Percentiles rank a stretch among this genome's conserved stretches.
Conservation (phyloP, 2,888 invertebrate genomes). For the Apamea anceps region DNA sequence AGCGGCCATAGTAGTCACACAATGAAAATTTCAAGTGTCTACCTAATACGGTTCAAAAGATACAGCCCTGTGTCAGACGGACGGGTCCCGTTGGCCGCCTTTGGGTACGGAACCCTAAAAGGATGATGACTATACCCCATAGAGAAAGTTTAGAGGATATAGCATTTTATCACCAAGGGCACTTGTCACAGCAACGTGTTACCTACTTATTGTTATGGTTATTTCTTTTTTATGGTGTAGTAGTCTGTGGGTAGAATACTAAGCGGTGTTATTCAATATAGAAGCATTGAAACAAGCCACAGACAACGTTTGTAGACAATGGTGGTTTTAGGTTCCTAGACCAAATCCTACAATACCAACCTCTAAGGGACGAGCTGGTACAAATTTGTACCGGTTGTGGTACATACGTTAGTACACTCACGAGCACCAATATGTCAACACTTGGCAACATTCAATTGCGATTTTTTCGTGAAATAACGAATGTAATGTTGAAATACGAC, state of each 20-base stretch:
- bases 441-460: no score
- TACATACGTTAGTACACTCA: no score
- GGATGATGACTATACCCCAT: not conserved
- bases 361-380: no score
- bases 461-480: no score
- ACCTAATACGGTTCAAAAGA: no score
- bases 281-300: not conserved
- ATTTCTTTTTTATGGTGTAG: slow-evolving; percentile 11
- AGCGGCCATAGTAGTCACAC: no score
- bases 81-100: not conserved
- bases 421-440: no score
- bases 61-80: no score
- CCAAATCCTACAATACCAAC: not conserved
- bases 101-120: not conserved
- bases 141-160: slow-evolving; percentile 30
- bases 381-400: no score
- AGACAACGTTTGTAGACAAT: not conserved
- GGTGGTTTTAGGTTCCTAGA: not conserved
- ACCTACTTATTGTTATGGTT: slow-evolving; percentile 28
- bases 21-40: no score
- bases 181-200: slow-evolving; percentile 19
- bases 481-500: no score
- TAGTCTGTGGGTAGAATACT: slow-evolving; percentile 38
- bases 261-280: slow-evolving; percentile 17
- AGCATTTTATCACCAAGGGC: slow-evolving; percentile 23